phyloP scores from a whole-genome alignment of 1,140 invertebrate genomes.

The Hyles vespertilio region DNA sequence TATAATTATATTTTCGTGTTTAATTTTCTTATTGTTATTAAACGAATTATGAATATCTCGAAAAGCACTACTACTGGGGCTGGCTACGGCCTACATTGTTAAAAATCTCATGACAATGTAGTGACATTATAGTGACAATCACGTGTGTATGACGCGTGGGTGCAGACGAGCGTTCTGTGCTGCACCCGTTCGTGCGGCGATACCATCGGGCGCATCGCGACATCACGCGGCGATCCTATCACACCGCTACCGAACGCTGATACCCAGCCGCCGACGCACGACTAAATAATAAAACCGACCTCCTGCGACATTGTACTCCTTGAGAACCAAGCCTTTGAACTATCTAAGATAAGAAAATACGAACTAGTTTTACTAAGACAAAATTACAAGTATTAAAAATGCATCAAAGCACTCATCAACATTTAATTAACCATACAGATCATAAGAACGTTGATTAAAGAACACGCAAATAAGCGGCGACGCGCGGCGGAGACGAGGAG shows the following conservation, averaged over 20 bases:
- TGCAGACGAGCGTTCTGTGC: conserved; percentile 10
- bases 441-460: conserved; percentile 18
- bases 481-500: conserved; percentile 26
- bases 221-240: conserved; percentile 59
- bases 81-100: neutral
- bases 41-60: too few relatives aligned
- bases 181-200: conserved; percentile 49
- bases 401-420: too few relatives aligned
- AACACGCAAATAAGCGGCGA: conserved; percentile 33
- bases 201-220: conserved; percentile 55
- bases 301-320: conserved; percentile 2
- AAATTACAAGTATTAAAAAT: too few relatives aligned
- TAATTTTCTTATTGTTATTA: too few relatives aligned
- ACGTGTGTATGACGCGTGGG: conserved; percentile 3
- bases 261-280: conserved; percentile 1
- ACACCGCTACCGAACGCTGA: conserved; percentile 46
- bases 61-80: neutral
- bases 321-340: too few relatives aligned
- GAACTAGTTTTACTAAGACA: too few relatives aligned
- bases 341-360: too few relatives aligned
- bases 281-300: neutral
- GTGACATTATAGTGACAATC: too few relatives aligned
- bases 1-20: too few relatives aligned
- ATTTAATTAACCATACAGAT: neutral
- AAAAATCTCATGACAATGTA: too few relatives aligned